Evolutionary conservation across 1,140 invertebrate genomes (phyloP).

Genomic region (Polyergus mexicanus): DNA sequence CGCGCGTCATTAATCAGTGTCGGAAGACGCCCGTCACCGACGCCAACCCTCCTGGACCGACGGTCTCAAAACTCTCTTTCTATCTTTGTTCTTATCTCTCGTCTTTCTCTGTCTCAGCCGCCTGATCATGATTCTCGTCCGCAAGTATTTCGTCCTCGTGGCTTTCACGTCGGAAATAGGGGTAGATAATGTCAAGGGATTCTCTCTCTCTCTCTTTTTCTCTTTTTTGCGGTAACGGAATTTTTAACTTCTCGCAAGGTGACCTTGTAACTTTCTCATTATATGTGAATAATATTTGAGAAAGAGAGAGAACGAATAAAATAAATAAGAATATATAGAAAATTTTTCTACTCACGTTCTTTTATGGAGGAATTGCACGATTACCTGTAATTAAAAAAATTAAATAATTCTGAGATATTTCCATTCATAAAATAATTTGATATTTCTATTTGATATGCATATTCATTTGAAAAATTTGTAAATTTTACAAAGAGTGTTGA

Average conservation of each 20-base stretch:
- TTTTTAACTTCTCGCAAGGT: conserved; percentile 43
- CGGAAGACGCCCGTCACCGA: conserved; percentile 77
- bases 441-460: no score
- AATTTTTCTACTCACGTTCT: background rate
- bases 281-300: conserved; percentile 27
- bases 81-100: conserved; percentile 22
- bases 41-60: conserved; percentile 55
- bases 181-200: conserved; percentile 60
- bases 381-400: background rate
- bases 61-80: conserved; percentile 69
- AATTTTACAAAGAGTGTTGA: background rate
- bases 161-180: conserved; percentile 56
- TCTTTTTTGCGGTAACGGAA: conserved; percentile 7
- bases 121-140: conserved; percentile 9
- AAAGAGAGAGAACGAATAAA: background rate
- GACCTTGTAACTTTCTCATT: conserved; percentile 24
- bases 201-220: background rate
- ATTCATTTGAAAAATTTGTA: background rate
- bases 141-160: conserved; percentile 40
- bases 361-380: no score
- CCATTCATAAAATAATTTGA: background rate
- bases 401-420: background rate
- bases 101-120: background rate
- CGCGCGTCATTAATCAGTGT: conserved; percentile 80
- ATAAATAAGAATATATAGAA: background rate